Percentiles rank a stretch among this genome's conserved stretches.
Conservation (phyloP, 2,113 vertebrate genomes). For the Cinclus cinclus region DNA sequence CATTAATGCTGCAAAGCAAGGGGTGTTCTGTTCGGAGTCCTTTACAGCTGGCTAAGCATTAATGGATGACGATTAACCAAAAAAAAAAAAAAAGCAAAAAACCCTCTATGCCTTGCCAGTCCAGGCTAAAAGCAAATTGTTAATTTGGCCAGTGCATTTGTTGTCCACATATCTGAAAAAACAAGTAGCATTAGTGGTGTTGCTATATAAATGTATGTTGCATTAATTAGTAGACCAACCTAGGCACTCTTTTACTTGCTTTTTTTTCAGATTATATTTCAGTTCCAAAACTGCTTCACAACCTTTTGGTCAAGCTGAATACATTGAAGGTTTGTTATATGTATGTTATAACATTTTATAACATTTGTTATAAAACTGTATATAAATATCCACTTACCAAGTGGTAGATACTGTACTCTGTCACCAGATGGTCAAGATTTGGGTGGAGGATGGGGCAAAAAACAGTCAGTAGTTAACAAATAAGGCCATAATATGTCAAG, state of each 20-base stretch:
- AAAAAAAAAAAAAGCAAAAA: slow-evolving; percentile 37
- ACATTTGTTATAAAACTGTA: not conserved
- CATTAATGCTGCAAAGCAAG: slow-evolving; percentile 4
- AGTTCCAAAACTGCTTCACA: not conserved
- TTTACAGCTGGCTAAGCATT: slow-evolving; percentile 42
- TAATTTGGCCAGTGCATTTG: slow-evolving; percentile 26
- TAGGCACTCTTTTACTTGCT: not conserved
- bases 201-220: not conserved
- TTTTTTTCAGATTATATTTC: not conserved
- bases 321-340: not conserved
- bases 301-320: not conserved
- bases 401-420: not conserved
- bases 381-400: not conserved
- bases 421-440: not conserved
- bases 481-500: not conserved
- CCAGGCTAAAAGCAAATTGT: slow-evolving; percentile 22
- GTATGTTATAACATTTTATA: too few species aligned
- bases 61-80: slow-evolving; percentile 50
- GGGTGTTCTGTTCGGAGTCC: not conserved
- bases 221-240: not conserved
- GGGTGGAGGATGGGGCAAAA: not conserved
- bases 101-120: not conserved
- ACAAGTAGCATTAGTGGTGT: not conserved
- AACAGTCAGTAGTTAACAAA: not conserved
- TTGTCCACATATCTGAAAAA: not conserved